Conservation (phyloP, 1,140 invertebrate species). For the Drosophila kohkoa region DNA sequence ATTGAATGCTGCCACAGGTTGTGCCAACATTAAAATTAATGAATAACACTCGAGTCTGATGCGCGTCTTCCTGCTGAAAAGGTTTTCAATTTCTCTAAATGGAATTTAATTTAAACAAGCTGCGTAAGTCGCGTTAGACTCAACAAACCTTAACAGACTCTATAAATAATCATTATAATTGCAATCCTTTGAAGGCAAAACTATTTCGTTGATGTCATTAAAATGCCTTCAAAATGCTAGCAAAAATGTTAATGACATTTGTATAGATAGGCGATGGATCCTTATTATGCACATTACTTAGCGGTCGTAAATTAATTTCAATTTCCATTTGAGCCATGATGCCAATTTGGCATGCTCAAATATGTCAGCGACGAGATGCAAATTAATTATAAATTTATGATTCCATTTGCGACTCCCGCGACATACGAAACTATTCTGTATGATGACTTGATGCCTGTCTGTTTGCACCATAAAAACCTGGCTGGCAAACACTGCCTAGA, state of each 20-base stretch:
- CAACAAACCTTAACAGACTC: neutral
- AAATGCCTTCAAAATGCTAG: conserved; percentile 40
- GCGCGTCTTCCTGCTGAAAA: conserved; percentile 16
- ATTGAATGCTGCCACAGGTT: conserved; percentile 74
- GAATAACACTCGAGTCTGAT: conserved; percentile 62
- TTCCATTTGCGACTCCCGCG: conserved; percentile 56
- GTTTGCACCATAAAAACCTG: conserved; percentile 61
- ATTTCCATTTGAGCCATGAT: conserved; percentile 77
- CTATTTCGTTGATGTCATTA: conserved; percentile 34
- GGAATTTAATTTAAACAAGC: neutral
- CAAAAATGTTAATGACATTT: conserved; percentile 57
- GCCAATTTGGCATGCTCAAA: conserved; percentile 70
- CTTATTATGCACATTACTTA: conserved; percentile 54
- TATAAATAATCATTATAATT: neutral
- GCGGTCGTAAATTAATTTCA: conserved; percentile 63
- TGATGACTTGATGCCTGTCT: conserved; percentile 49
- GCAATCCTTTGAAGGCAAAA: conserved; percentile 19
- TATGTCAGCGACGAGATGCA: conserved; percentile 51
- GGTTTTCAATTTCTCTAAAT: neutral
- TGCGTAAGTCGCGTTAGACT: neutral
- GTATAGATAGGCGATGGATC: conserved; percentile 40
- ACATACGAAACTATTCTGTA: conserved; percentile 1
- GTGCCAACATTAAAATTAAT: conserved; percentile 80
- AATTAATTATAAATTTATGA: conserved; percentile 83
- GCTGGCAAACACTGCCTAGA: neutral